These are phyloP conservation scores for Philonicus albiceps DNA, from an alignment of 2,888 invertebrate species.

Conservation along the genomic window DNA sequence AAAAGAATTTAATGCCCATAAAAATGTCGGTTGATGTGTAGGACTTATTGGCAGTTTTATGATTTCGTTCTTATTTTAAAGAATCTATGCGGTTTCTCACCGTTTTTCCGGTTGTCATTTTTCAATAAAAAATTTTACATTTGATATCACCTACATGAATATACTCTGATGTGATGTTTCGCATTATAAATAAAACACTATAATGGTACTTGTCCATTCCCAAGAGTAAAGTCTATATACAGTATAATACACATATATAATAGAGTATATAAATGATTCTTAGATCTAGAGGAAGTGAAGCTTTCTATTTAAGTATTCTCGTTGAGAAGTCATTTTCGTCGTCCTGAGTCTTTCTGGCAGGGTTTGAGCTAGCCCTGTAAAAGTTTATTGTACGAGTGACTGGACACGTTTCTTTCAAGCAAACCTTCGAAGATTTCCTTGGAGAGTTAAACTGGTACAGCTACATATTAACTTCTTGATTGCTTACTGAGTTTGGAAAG, in stretches of 20 bases:
- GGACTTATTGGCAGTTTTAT: background rate
- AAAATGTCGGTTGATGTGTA: background rate
- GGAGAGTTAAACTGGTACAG: background rate
- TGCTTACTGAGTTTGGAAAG: background rate
- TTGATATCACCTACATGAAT: background rate
- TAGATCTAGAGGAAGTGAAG: background rate
- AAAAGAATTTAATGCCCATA: background rate
- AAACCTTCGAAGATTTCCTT: background rate
- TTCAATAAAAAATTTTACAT: background rate
- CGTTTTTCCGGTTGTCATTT: background rate
- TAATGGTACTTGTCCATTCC: background rate
- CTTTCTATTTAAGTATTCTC: background rate
- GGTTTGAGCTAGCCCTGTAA: background rate
- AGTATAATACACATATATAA: background rate
- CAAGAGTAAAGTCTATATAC: background rate
- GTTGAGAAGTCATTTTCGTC: background rate
- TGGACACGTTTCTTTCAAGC: background rate
- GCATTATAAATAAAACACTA: too few relatives aligned
- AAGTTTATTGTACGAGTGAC: background rate
- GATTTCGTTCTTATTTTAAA: background rate
- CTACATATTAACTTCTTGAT: background rate
- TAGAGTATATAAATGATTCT: background rate
- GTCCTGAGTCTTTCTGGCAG: background rate
- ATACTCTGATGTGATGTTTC: too few relatives aligned
- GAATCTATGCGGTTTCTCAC: background rate